phyloP scores from a whole-genome alignment of 1,140 invertebrate genomes.

The Hydropsyche tenuis region DNA sequence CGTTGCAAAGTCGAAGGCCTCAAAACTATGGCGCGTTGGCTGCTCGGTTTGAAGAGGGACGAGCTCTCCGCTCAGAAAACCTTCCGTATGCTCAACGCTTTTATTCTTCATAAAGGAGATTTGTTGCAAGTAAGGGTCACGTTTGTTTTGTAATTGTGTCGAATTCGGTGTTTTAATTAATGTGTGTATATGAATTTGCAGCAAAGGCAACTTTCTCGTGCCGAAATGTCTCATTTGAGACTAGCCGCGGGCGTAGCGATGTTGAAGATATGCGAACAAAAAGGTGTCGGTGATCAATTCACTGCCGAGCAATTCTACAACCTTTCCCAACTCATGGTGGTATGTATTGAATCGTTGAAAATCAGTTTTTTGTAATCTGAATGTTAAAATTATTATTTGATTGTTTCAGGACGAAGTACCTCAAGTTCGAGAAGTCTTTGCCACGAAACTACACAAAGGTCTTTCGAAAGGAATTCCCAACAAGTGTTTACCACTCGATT shows the following conservation, averaged over 20 bases:
- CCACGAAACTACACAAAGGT: constrained; percentile 91
- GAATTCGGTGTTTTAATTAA: constrained; percentile 14
- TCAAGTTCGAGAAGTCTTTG: constrained; percentile 90
- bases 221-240: constrained; percentile 92
- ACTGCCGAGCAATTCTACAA: constrained; percentile 94
- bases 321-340: constrained; percentile 87
- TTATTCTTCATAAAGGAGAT: constrained; percentile 89
- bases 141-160: neutral
- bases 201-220: constrained; percentile 75
- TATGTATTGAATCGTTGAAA: constrained; percentile 58
- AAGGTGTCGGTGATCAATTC: constrained; percentile 93
- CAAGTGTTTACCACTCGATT: constrained; percentile 91
- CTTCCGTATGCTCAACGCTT: constrained; percentile 89
- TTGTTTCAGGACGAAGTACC: constrained; percentile 79
- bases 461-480: constrained; percentile 76
- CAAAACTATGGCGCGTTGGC: constrained; percentile 96
- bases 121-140: constrained; percentile 60
- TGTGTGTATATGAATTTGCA: constrained; percentile 58
- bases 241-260: constrained; percentile 92
- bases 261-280: constrained; percentile 95
- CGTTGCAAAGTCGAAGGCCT: constrained; percentile 93
- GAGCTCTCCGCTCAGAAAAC: constrained; percentile 92
- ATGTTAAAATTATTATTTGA: neutral
- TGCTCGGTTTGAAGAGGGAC: constrained; percentile 88
- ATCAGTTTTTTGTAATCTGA: too few species aligned